Evolutionary conservation across 1,140 invertebrate genomes (phyloP).

Genomic region (Homarus americanus): DNA sequence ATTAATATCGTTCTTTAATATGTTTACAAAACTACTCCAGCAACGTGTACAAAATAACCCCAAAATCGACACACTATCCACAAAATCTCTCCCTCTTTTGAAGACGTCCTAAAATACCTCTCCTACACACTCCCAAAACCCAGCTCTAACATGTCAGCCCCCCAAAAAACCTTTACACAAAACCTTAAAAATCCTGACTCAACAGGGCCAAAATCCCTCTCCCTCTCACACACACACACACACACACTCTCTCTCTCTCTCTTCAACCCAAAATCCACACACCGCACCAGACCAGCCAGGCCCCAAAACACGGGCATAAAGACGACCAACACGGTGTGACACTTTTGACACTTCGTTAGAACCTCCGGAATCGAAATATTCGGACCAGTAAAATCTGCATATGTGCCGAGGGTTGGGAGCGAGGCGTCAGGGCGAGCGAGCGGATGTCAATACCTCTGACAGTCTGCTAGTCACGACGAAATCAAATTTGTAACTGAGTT

Average conservation of each 20-base stretch:
- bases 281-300: too few relatives aligned
- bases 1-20: too few relatives aligned
- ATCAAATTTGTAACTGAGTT: constrained; percentile 68
- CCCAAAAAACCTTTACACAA: background rate
- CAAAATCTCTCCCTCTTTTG: too few relatives aligned
- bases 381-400: constrained; percentile 50
- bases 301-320: background rate
- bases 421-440: constrained; percentile 23
- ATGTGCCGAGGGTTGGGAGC: constrained; percentile 2
- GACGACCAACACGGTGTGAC: constrained; percentile 39
- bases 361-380: constrained; percentile 57
- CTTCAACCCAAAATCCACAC: background rate
- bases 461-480: constrained; percentile 56
- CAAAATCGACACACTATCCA: background rate
- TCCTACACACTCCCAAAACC: too few relatives aligned
- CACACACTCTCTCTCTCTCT: too few relatives aligned
- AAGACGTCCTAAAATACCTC: too few relatives aligned
- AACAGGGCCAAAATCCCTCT: background rate
- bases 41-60: background rate
- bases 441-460: constrained; percentile 60
- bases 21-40: too few relatives aligned
- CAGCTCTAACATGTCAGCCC: background rate
- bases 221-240: background rate
- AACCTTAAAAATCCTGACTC: background rate
- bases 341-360: constrained; percentile 63